These are phyloP conservation scores for Cheilosia scutellata DNA, from an alignment of 2,888 invertebrate genomes.

Conservation along the genomic window DNA sequence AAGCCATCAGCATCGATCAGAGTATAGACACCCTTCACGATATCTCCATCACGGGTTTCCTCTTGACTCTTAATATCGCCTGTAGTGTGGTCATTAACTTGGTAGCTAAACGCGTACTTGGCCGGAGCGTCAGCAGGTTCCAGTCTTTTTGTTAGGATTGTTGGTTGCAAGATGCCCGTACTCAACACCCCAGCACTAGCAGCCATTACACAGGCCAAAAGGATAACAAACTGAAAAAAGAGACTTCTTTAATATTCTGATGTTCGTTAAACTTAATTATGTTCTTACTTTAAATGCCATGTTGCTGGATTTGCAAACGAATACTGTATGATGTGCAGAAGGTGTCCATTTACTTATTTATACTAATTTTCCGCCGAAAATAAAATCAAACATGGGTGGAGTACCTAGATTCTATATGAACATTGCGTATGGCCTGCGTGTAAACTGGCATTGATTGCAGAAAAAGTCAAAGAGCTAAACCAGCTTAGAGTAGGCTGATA, in stretches of 20 bases:
- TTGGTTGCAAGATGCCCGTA: slow-evolving; percentile 45
- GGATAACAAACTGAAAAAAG: slow-evolving; percentile 42
- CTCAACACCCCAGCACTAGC: slow-evolving; percentile 39
- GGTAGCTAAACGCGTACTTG: slow-evolving; percentile 77
- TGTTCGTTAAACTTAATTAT: not conserved
- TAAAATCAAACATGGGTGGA: slow-evolving; percentile 40
- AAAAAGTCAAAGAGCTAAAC: slow-evolving; percentile 42
- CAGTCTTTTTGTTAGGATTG: slow-evolving; percentile 45
- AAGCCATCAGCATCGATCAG: slow-evolving; percentile 78
- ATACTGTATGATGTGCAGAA: slow-evolving; percentile 47
- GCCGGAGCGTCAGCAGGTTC: slow-evolving; percentile 54
- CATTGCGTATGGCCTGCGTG: slow-evolving; percentile 61
- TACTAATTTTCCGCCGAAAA: slow-evolving; percentile 36
- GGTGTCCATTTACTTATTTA: slow-evolving; percentile 60
- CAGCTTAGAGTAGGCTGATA: slow-evolving; percentile 46
- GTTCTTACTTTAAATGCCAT: slow-evolving; percentile 65
- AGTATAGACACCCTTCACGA: slow-evolving; percentile 77
- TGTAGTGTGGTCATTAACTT: slow-evolving; percentile 77
- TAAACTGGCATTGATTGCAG: slow-evolving; percentile 50
- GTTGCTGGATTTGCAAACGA: slow-evolving; percentile 51
- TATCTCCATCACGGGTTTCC: slow-evolving; percentile 77
- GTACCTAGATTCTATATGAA: slow-evolving; percentile 7
- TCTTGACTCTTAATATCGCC: slow-evolving; percentile 78
- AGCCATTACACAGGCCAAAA: slow-evolving; percentile 52
- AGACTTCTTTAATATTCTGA: not conserved